Evolutionary conservation across 1,140 invertebrate genomes (phyloP), one percentile per base, ranked within the genome.

Genomic region (Eumaeus atala): DNA sequence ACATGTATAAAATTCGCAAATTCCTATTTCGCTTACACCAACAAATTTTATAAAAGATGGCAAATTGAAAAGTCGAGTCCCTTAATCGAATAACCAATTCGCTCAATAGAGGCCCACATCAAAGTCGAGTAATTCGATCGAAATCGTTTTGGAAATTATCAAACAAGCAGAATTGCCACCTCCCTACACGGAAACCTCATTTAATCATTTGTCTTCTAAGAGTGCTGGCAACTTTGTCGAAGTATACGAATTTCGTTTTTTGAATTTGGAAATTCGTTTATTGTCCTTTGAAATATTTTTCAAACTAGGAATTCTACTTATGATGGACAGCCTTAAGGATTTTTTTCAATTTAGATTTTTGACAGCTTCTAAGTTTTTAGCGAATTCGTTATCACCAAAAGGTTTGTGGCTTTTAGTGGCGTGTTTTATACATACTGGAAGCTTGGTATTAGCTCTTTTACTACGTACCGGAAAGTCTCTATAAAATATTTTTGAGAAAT

Each of bases 11-110:
- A 51, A 34, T 28, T 28, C 21, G 51, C 47, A 59, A 66, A 66
- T 66, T 68, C 64, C 52, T 54, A 58, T 64, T 54, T 58, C 68
- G 77, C 74, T 78, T 75, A 78, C 75, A 72, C 58, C 68, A 64
- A 71, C 70, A 61, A 72, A 69, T 73, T 72, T 61, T 55, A 72
- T 66, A 75, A 78, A 78, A 73, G 74, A 61, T 59, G 61, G 55
- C 67, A 82, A 85, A 85, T 85, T 83, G 79, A 85, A 82, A 83
- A 85, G 72, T 84, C 79, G 71, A 71, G 77, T 83, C 66, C 68
- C 69, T 56, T 85, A 85, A 85, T 82, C 78, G 72, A 84, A 81
- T 85, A 69, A 61, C 59, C 49, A 57, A 69, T 67, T 70, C 71
- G 63, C 67, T 76, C 74, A 67, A 72, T 78, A 69, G 66, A 51